Evolutionary conservation across 1,140 invertebrate species (phyloP), one percentile per base, ranked within the genome.

Genomic region (Drosophila albomicans): DNA sequence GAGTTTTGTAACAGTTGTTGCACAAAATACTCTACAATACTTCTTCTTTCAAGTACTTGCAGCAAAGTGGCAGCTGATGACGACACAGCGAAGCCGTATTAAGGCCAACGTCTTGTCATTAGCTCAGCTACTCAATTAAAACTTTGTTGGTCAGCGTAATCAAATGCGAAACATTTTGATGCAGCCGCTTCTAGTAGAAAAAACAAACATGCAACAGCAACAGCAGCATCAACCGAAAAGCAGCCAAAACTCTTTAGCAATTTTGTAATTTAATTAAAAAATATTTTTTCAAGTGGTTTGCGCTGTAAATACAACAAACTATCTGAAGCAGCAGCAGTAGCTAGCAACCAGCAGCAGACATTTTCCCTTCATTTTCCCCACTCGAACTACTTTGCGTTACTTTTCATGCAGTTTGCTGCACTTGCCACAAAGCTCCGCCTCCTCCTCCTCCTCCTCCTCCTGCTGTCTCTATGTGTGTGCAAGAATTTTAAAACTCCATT

Each of bases 251-350:
- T 89, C 86, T 89, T 89, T 89, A 85, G 81, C 86, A 89, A 85
- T 89, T 89, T 89, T 79, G 86, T 89, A 89, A 89, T 89, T 89
- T 89, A 89, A 89, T 89, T 89, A 90, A 89, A 90, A 78, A 89
- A 89, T 89, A 89, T 89, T 89, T 89, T 89, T 90, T 89, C 81
- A 89, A 89, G 85, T 89, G 85, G 85, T 89, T 89, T 85, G 63
- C 79, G 86, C 81, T 88, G 85, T 89, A 88, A 89, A 88, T 81
- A 88, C 85, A 89, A 88, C 85, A 89, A 89, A 88, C 86, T 89
- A 85, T 81, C 32, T 71, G 46, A 43, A n/a, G 11, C 32, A 32
- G 32, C 51, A 49, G 11, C 65, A 20, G 32, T 51, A 49, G 11
- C 65, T 28, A 28, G 28, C 51, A 58, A 35, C 35, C 32, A 66